These are phyloP conservation scores for Sinodicranocentrus sp. DNA, from an alignment of 2,888 invertebrate species.

Conservation along the genomic window DNA sequence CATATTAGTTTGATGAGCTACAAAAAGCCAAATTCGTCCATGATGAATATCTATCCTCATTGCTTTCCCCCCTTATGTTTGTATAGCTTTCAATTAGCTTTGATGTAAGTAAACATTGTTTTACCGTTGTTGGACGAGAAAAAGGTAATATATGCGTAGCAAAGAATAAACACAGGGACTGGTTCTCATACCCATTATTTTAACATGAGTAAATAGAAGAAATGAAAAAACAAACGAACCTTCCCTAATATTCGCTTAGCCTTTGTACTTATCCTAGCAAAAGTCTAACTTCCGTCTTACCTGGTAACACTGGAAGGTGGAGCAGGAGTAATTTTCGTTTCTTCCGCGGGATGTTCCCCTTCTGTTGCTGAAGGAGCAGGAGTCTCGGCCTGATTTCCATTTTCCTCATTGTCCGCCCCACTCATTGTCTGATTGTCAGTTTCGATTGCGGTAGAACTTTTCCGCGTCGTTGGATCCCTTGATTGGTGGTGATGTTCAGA, in stretches of 20 bases:
- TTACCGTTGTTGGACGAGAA: too few relatives aligned
- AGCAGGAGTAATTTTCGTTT: constrained; percentile 43
- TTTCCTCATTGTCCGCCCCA: constrained; percentile 30
- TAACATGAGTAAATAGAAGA: too few relatives aligned
- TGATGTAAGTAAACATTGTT: constrained; percentile 10
- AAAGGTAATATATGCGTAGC: too few relatives aligned
- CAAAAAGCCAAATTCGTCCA: too few relatives aligned
- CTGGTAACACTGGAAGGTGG: constrained; percentile 68
- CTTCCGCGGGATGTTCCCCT: constrained; percentile 1
- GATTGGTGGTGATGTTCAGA: constrained; percentile 29
- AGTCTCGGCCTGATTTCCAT: neutral
- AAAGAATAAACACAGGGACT: too few relatives aligned
- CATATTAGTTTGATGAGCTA: neutral
- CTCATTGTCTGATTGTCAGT: constrained; percentile 33
- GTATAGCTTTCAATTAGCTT: neutral
- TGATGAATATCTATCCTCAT: neutral
- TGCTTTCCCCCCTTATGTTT: constrained; percentile 3
- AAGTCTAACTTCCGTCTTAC: too few relatives aligned
- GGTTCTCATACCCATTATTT: too few relatives aligned
- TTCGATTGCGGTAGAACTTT: constrained; percentile 27
- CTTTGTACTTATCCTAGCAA: too few relatives aligned
- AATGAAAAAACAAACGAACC: too few relatives aligned
- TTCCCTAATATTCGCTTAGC: too few relatives aligned
- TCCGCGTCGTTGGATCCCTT: constrained; percentile 14
- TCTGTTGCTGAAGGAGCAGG: constrained; percentile 10